Evolutionary conservation across 2,113 vertebrate species (phyloP).

Genomic region (Podarcis raffonei): DNA sequence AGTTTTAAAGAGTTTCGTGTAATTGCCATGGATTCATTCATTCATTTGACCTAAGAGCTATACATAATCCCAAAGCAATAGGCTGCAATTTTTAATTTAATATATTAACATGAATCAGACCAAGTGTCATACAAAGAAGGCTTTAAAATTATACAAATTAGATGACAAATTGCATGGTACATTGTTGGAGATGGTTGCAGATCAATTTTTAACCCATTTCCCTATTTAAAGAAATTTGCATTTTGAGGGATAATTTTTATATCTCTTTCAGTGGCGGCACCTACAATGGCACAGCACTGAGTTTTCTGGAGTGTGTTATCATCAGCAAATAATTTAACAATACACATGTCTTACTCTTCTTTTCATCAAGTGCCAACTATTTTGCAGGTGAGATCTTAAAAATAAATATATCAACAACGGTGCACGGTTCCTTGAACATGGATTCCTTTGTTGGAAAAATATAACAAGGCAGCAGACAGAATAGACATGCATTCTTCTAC

Average conservation of each 20-base stretch:
- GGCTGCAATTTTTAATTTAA: neutral
- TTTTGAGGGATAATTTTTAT: neutral
- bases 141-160: neutral
- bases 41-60: constrained; percentile 17
- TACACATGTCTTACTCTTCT: neutral
- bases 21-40: neutral
- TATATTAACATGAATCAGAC: neutral
- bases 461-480: neutral
- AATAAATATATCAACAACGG: neutral
- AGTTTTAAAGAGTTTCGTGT: constrained; percentile 40
- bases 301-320: neutral
- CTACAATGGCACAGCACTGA: neutral
- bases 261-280: neutral
- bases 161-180: neutral
- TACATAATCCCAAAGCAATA: neutral
- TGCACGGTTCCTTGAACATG: neutral
- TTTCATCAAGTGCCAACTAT: neutral
- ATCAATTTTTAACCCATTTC: neutral
- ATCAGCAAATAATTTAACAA: neutral
- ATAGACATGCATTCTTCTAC: neutral
- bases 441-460: neutral
- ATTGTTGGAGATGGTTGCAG: neutral
- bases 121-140: neutral
- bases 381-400: neutral
- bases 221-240: neutral